Evolutionary conservation across 2,888 invertebrate species (phyloP).

Genomic region (Apantesis nais): DNA sequence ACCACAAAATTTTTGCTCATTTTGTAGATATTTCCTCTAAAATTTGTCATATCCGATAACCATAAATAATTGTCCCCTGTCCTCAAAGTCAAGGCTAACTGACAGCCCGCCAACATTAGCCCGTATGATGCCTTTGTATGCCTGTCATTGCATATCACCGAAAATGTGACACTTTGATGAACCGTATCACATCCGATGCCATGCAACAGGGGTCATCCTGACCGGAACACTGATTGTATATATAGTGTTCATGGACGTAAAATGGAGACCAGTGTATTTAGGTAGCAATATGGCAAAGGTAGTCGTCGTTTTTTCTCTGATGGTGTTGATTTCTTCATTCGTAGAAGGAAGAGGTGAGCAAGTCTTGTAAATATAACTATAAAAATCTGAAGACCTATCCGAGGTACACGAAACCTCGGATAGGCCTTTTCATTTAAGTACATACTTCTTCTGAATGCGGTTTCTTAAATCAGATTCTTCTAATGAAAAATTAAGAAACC

Average conservation of each 20-base stretch:
- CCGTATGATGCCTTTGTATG: conserved; percentile 52
- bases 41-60: conserved; percentile 25
- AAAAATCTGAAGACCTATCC: too few relatives aligned
- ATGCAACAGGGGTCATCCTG: conserved; percentile 35
- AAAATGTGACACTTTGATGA: conserved; percentile 51
- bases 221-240: conserved; percentile 20
- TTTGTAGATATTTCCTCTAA: conserved; percentile 13
- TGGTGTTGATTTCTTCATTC: conserved; percentile 41
- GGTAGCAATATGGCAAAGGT: conserved; percentile 39
- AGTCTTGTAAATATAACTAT: neutral
- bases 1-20: conserved; percentile 1
- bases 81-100: conserved; percentile 52
- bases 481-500: too few relatives aligned
- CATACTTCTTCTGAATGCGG: too few relatives aligned
- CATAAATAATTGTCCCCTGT: conserved; percentile 34
- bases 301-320: conserved; percentile 31
- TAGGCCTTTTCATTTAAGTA: too few relatives aligned
- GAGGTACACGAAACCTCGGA: too few relatives aligned
- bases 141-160: conserved; percentile 52
- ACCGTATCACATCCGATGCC: conserved; percentile 53
- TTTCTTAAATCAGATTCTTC: too few relatives aligned
- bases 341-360: conserved; percentile 42
- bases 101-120: conserved; percentile 47
- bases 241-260: conserved; percentile 29
- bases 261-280: conserved; percentile 23